A percentile compares a stretch with the other conserved stretches of the same genome.
Evolutionary conservation across 2,888 invertebrate genomes (phyloP).

Genomic region (Coelogynopora nodosa): DNA sequence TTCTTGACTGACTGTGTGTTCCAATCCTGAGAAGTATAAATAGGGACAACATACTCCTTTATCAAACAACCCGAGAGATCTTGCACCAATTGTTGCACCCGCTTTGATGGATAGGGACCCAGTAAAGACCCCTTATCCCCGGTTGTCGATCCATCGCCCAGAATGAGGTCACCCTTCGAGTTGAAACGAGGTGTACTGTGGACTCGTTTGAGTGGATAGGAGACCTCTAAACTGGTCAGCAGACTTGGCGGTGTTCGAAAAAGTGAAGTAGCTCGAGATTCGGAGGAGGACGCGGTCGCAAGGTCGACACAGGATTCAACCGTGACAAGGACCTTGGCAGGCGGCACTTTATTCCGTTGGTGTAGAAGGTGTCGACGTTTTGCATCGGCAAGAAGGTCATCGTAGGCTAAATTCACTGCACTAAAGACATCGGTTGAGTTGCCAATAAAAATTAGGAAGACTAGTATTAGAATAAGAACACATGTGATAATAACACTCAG

Average conservation of each 20-base stretch:
- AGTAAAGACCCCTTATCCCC: not conserved
- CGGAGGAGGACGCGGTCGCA: not conserved
- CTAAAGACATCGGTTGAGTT: not conserved
- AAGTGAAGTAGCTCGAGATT: not conserved
- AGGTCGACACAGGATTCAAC: not conserved
- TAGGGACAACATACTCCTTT: not conserved
- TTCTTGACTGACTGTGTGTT: not conserved
- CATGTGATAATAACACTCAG: not conserved
- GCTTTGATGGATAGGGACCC: not conserved
- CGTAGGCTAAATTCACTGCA: slow-evolving; percentile 2
- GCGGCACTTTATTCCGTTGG: not conserved
- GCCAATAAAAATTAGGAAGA: not conserved
- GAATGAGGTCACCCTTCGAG: not conserved
- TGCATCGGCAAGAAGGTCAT: not conserved
- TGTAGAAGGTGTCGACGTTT: not conserved
- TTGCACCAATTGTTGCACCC: not conserved
- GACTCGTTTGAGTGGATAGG: not conserved
- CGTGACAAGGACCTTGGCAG: not conserved
- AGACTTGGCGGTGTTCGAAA: not conserved
- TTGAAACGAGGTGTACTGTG: not conserved
- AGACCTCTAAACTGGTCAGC: not conserved
- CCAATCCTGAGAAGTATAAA: not conserved
- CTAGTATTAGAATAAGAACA: not conserved
- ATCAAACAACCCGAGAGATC: not conserved
- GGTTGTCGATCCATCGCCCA: not conserved